These are phyloP conservation scores for Lysandra coridon DNA, from an alignment of 2,888 invertebrate genomes.

Conservation along the genomic window DNA sequence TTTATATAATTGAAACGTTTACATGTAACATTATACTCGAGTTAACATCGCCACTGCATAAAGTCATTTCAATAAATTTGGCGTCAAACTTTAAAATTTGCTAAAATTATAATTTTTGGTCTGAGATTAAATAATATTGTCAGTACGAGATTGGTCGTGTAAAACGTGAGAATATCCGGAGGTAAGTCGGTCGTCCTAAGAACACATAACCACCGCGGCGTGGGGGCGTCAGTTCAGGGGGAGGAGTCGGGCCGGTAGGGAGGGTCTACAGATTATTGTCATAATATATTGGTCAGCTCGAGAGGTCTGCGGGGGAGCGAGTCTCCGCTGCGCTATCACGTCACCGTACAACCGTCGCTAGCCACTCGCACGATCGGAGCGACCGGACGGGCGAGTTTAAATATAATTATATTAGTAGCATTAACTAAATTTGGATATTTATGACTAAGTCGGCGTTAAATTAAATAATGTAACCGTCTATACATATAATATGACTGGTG, in stretches of 20 bases:
- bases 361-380: slow-evolving; percentile 42
- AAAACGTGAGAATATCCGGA: slow-evolving; percentile 17
- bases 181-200: background rate
- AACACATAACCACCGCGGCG: slow-evolving; percentile 42
- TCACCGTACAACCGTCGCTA: slow-evolving; percentile 52
- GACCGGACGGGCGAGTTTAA: slow-evolving; percentile 35
- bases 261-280: slow-evolving; percentile 78
- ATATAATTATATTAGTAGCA: slow-evolving; percentile 65
- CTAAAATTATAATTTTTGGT: background rate
- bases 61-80: background rate
- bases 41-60: background rate
- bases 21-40: background rate
- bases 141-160: background rate
- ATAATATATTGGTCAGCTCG: slow-evolving; percentile 72
- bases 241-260: slow-evolving; percentile 60
- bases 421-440: slow-evolving; percentile 80
- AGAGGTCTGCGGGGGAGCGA: slow-evolving; percentile 51
- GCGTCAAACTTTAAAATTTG: background rate
- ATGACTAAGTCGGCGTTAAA: slow-evolving; percentile 79
- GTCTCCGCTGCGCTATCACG: slow-evolving; percentile 43
- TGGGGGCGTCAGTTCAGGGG: slow-evolving; percentile 48
- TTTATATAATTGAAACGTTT: background rate
- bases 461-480: slow-evolving; percentile 74
- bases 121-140: slow-evolving; percentile 1
- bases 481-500: slow-evolving; percentile 77